Evolutionary conservation across 2,888 invertebrate species (phyloP), one percentile per base, ranked within the genome.

Genomic region (Cosmia trapezina): DNA sequence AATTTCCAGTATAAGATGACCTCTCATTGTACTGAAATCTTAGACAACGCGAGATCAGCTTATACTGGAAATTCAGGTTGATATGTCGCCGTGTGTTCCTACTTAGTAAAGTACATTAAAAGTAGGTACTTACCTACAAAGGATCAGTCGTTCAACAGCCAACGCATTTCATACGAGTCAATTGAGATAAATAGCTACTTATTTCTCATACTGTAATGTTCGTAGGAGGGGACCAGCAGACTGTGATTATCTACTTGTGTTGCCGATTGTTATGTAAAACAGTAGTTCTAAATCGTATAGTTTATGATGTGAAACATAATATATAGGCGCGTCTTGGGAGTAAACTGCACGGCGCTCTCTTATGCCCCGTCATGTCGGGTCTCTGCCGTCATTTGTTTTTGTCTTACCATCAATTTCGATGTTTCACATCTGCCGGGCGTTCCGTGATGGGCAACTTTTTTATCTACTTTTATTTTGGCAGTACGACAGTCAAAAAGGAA

Each of bases 181-280:
- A 78, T 74, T 74, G 74, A 78, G 17, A 33, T 78, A 43, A 78
- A 77, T 74, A 54, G 45, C 19, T 43, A 2, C 22, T 41, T 19
- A 70, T 60, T 77, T 4, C 43, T 57, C 9, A 7, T 33, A 57
- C 45, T 77, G 9, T 4, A 51, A 45, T 53, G 41, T 2, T 7
- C 19, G 59, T 74, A 33, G 47, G 78, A n/a, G 54, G 28, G 2
- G 5, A 45, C 28, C 17, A 41, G 6, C n/a, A n/a, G 28, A 60
- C 53, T 78, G 41, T n/a, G 22, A 77, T 54, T 78, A 70, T 33
- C 37, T 77, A 22, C 17, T 76, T 51, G 22, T 22, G 4, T n/a
- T 4, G 12, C 17, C 4, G 9, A 75, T 37, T 22, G 43, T 59
- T 45, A 11, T 22, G 4, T 0, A 22, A 56, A 54, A 28, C 28